Evolutionary conservation across 2,888 invertebrate genomes (phyloP), one percentile per base, ranked within the genome.

Genomic region (Trilocha varians): DNA sequence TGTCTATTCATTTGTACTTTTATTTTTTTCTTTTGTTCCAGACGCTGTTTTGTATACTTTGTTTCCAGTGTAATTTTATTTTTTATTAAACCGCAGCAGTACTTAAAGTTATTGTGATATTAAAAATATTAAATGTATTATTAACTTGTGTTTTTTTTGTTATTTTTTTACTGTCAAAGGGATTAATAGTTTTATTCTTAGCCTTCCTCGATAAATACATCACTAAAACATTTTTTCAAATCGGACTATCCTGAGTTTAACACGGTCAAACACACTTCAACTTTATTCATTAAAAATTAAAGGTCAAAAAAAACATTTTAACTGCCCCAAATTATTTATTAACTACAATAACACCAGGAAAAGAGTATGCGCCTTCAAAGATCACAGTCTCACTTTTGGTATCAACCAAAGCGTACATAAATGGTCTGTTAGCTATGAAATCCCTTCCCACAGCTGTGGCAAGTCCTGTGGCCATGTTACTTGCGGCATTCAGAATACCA

Each of bases 41-140:
- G 74, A 73, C 62, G 68, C 67, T 1, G 38, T 65, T 11, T 39
- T 73, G 40, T 74, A 65, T 40, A 60, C 67, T 0, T 38, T 74
- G 1, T 75, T 56, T 36, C 66, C 74, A 1, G 43, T 75, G 45
- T 71, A 45, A 47, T 17, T 11, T 6, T 32, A 16, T 2, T 2
- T 13, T 9, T 3, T n/a, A 34, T 11, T 25, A 25, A 25, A 25
- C 25, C 3, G n/a, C n/a, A n/a, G n/a, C 6, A 25, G 25, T 25
- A 25, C 25, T 25, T 25, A 25, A 25, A 25, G 4, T 25, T 6
- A 25, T 25, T 25, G 25, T 25, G 25, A 25, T 25, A 9, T 9
- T 25, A 9, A 25, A 25, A 25, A 9, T 3, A 25, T 25, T 25
- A 25, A 25, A 9, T 25, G 2, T 3, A 1, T 25, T 25, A 6